Conservation (phyloP, 2,113 vertebrate genomes). For the Baryphthengus martii region DNA sequence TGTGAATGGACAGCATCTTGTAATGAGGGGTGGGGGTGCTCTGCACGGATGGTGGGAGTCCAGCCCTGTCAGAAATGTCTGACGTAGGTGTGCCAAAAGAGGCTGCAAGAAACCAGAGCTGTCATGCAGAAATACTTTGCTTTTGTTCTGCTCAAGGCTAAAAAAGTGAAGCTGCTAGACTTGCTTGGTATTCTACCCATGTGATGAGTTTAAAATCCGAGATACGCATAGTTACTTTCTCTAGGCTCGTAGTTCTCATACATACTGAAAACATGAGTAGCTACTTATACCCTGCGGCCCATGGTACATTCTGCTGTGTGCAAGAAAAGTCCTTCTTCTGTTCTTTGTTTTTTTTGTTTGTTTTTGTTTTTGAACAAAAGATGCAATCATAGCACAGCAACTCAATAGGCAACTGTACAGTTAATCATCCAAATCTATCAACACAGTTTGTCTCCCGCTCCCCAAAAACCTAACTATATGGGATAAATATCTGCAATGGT, state of each 20-base stretch:
- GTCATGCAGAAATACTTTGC: neutral
- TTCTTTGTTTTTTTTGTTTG: neutral
- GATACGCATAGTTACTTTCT: neutral
- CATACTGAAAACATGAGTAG: no score
- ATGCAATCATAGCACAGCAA: neutral
- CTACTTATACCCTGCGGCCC: neutral
- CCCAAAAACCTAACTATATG: neutral
- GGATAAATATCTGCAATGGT: neutral
- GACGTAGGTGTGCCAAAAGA: neutral
- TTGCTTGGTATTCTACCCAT: neutral
- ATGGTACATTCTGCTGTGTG: accelerated
- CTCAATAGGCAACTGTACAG: neutral
- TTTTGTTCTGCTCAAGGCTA: neutral
- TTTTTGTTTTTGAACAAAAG: neutral
- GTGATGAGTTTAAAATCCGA: neutral
- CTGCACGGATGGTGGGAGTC: neutral
- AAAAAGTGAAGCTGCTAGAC: neutral
- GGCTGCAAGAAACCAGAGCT: neutral
- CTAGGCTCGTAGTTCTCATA: neutral
- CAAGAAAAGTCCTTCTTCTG: neutral
- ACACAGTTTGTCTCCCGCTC: neutral
- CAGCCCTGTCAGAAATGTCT: neutral
- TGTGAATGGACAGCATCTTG: neutral
- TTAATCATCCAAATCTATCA: neutral
- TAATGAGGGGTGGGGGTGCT: accelerated